These are phyloP conservation scores for Phoxinus phoxinus DNA, from an alignment of 2,113 vertebrate species.

Conservation along the genomic window DNA sequence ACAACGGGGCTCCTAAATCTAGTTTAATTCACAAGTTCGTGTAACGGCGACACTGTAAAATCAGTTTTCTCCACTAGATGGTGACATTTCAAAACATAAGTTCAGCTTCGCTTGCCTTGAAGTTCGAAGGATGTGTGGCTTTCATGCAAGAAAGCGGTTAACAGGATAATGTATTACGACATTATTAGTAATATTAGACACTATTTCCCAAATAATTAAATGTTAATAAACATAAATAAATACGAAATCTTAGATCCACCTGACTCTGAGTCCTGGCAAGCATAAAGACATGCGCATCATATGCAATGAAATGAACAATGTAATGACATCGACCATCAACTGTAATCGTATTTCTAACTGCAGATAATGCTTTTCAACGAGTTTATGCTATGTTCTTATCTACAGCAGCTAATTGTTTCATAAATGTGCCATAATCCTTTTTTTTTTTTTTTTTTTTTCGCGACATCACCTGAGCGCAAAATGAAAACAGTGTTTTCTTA, in stretches of 20 bases:
- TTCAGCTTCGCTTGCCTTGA: neutral
- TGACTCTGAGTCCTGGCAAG: neutral
- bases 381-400: neutral
- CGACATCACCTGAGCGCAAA: conserved; percentile 10
- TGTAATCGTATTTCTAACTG: neutral
- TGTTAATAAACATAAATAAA: neutral
- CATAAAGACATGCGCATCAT: neutral
- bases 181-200: no score
- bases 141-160: neutral
- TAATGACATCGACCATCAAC: neutral
- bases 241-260: neutral
- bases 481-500: conserved; percentile 44
- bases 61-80: conserved; percentile 1
- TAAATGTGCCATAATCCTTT: neutral
- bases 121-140: neutral
- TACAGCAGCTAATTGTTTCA: neutral
- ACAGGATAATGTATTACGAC: neutral
- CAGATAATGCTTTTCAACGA: neutral
- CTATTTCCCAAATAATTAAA: neutral
- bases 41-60: neutral
- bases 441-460: conserved; percentile 37
- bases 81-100: neutral
- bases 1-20: no score
- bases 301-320: neutral
- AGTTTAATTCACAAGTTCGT: no score